Evolutionary conservation across 2,113 vertebrate genomes (phyloP).

Genomic region (Syrmaticus mikado): DNA sequence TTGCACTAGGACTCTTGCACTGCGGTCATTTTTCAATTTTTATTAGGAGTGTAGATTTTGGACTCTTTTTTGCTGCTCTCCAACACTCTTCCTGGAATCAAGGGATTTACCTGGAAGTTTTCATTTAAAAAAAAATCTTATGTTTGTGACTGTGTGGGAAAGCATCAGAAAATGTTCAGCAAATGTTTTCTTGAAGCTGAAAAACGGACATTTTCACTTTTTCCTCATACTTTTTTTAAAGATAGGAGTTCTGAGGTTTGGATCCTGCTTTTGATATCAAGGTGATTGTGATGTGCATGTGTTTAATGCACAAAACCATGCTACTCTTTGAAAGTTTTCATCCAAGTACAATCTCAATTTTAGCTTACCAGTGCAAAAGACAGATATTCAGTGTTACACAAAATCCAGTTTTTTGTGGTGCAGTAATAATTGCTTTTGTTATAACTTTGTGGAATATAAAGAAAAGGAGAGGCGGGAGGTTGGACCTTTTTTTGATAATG

Average conservation of each 20-base stretch:
- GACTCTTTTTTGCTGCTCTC: neutral
- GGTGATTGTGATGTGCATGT: neutral
- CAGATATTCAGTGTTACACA: neutral
- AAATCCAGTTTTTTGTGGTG: slow-evolving; percentile 6
- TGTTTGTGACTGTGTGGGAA: neutral
- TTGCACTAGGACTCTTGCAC: neutral
- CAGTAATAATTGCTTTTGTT: slow-evolving; percentile 8
- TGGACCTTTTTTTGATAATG: slow-evolving; percentile 18
- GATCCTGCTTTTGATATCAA: neutral
- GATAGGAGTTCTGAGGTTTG: neutral
- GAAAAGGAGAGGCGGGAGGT: neutral
- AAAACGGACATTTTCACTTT: neutral
- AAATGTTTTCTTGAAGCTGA: neutral
- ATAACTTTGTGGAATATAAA: neutral
- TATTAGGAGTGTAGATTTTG: neutral
- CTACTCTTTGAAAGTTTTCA: neutral
- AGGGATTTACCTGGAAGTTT: neutral
- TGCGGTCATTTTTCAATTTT: neutral
- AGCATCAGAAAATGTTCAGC: neutral
- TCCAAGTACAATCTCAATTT: neutral
- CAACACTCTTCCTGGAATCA: neutral
- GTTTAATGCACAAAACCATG: neutral
- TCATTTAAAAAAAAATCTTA: neutral
- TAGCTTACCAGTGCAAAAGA: neutral
- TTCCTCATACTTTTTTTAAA: neutral